These are phyloP conservation scores for Scolopax bukidnonensis DNA, from an alignment of 2,797 vertebrate species.

Conservation along the genomic window DNA sequence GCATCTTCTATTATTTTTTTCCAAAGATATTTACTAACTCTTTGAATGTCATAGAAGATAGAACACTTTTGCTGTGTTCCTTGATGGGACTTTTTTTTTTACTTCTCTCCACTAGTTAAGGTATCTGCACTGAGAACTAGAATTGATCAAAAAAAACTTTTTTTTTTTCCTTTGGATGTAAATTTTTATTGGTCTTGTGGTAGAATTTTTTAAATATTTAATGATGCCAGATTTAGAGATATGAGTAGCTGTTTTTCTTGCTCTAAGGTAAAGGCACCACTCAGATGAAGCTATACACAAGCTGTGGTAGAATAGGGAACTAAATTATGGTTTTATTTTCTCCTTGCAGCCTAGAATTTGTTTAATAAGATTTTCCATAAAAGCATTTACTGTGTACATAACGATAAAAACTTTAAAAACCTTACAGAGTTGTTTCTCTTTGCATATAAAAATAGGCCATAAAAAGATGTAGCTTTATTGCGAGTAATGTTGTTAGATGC, in stretches of 20 bases:
- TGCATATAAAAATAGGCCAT: background rate
- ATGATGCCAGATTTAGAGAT: background rate
- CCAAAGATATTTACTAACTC: background rate
- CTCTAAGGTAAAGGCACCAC: background rate
- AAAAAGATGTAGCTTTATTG: background rate
- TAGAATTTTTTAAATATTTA: background rate
- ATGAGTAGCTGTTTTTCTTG: background rate
- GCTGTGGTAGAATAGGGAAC: background rate
- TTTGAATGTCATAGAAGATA: background rate
- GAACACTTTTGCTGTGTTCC: background rate
- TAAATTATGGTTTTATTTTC: background rate
- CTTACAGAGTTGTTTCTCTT: background rate
- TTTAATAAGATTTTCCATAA: conserved; percentile 16
- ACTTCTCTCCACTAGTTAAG: background rate
- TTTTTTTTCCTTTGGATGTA: background rate
- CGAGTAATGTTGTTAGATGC: background rate
- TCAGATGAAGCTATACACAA: background rate
- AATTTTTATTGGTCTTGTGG: background rate
- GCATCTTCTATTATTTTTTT: background rate
- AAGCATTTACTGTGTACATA: background rate
- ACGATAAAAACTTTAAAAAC: background rate
- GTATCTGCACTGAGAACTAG: background rate
- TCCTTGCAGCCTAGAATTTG: background rate
- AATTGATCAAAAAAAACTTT: background rate
- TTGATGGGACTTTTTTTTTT: background rate